Evolutionary conservation across 1,140 invertebrate species (phyloP), one percentile per base, ranked within the genome.

Genomic region (Bombyx mandarina): DNA sequence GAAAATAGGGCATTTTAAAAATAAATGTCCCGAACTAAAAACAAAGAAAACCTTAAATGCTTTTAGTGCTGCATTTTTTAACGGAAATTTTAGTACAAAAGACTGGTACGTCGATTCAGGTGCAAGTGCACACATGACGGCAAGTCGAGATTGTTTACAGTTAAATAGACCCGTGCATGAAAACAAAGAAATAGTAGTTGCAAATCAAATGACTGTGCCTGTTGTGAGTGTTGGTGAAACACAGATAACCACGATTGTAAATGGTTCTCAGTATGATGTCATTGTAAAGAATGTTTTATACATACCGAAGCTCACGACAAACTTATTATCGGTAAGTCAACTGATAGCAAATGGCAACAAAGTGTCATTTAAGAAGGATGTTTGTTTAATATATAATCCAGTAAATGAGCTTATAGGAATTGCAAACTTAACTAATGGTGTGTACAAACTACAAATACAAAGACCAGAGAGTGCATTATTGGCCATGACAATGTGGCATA

Each of bases 101-200:
- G 65, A 75, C 49, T 80, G 69, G 67, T 78, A 78, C 54, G 50
- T 77, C 22, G 72, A 80, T 58, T 71, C 66, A 8, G 72, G 72
- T 9, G 73, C 73, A 56, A 71, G 66, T 46, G 44, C 52, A 7
- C 71, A 74, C 56, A 57, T 75, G 62, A 74, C 67, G 10, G 9
- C 57, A 26, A 64, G 66, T 44, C 2, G 62, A 60, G 10, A 64
- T 18, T 18, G 52, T 45, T 45, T 62, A 9, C 18, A 43, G 35
- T 6, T 5, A 52, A 43, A 5, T 7, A 10, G 35, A 43, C 35
- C 12, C 48, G 52, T 63, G 18, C 58, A 60, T 42, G 51, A 63
- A 45, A 56, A 4, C 8, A 57, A 54, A 52, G 56, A 66, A 63
- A 66, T 75, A 9, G 61, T 65, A 8, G 68, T 69, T 5, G 74